A percentile compares a stretch with the other conserved stretches of the same genome.
These are phyloP conservation scores for Aphis gossypii DNA, from an alignment of 1,140 invertebrate species.

Conservation along the genomic window DNA sequence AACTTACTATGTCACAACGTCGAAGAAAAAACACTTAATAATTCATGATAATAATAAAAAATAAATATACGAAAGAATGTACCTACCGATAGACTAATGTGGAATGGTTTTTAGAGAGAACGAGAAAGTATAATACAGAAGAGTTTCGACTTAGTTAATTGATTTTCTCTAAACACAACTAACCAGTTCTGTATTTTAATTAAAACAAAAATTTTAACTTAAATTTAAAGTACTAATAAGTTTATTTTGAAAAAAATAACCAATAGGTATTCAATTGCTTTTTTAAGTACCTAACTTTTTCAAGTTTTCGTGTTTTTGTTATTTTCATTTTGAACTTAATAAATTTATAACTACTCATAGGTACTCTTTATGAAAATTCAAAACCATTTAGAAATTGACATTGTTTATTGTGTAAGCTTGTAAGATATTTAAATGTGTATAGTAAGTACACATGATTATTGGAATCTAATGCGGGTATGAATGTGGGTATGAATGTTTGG, in stretches of 20 bases:
- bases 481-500: not conserved
- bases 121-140: not conserved
- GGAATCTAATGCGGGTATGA: not conserved
- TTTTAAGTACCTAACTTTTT: not conserved
- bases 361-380: not conserved
- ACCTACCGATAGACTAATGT: not conserved
- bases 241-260: not conserved
- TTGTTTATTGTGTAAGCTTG: not conserved
- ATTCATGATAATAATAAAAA: constrained; percentile 4
- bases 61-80: not conserved
- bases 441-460: not conserved
- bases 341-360: not conserved
- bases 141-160: not conserved
- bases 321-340: not conserved
- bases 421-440: not conserved
- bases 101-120: not conserved
- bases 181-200: constrained; percentile 26
- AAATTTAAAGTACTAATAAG: not conserved
- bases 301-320: not conserved
- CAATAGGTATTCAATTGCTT: not conserved
- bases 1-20: not conserved
- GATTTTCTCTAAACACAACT: constrained; percentile 19
- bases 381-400: too few relatives aligned
- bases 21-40: not conserved
- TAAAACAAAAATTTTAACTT: not conserved